phyloP scores from a whole-genome alignment of 1,140 invertebrate species.

The Drosophila ercepeae region DNA sequence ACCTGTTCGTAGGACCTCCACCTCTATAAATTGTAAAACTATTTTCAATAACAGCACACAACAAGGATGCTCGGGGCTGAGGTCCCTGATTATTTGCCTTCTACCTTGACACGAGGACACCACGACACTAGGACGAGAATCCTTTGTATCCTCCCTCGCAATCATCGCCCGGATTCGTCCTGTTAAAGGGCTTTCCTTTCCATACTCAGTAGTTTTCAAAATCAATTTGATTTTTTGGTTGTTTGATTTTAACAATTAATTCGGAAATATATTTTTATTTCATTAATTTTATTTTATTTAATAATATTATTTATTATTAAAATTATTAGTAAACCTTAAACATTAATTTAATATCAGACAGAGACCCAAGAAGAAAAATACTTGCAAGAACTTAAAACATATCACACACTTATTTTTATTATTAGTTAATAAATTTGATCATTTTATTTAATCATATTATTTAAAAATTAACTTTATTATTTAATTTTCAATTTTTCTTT shows the following conservation, averaged over 20 bases:
- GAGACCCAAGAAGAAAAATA: too few relatives aligned
- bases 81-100: conserved; percentile 47
- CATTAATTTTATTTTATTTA: background rate
- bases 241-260: background rate
- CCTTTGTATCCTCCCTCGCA: background rate
- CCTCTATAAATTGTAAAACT: conserved; percentile 78
- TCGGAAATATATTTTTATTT: too few relatives aligned
- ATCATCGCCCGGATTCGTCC: background rate
- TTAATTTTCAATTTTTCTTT: too few relatives aligned
- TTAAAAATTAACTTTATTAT: too few relatives aligned
- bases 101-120: conserved; percentile 28
- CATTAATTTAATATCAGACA: too few relatives aligned
- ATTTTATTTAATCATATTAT: too few relatives aligned
- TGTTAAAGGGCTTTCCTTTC: background rate
- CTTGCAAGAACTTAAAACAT: too few relatives aligned
- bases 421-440: too few relatives aligned
- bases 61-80: conserved; percentile 48
- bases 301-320: background rate
- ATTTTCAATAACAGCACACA: conserved; percentile 77
- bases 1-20: background rate
- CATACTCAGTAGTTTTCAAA: background rate
- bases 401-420: too few relatives aligned
- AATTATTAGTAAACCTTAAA: too few relatives aligned
- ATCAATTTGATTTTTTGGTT: background rate
- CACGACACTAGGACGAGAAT: background rate